Evolutionary conservation across 2,113 vertebrate genomes (phyloP), one percentile per base, ranked within the genome.

Genomic region (Daboia siamensis): DNA sequence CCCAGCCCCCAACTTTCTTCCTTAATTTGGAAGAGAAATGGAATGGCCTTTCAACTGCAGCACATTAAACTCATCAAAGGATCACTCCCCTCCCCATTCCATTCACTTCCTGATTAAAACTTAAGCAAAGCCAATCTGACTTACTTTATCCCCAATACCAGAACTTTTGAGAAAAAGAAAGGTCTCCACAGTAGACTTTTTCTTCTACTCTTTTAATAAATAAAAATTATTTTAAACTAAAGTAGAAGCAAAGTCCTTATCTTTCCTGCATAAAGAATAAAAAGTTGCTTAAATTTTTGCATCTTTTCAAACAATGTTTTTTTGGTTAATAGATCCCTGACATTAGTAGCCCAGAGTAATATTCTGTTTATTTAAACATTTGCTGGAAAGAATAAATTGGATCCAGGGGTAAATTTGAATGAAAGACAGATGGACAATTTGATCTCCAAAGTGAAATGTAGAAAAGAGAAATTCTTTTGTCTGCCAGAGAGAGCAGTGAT

Each of bases 361-460:
- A 59, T 95, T 91, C 90, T 94, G 94, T 90, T 92, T 92, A 74
- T 92, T 74, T 93, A 94, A 94, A 92, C 91, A 94, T 93, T 95
- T 89, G 89, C 9, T 90, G 93, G 84, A 74, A 3, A 64, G 29
- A 20, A 89, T 93, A 92, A 93, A 94, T 51, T 2, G 92, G 90
- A 94, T 90, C 94, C 94, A 93, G 94, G 92, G 90, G 86, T 26
- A 90, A 51, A 23, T 87, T 86, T 55, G 93, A 91, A 93, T 91
- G 4, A 93, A 44, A 91, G 15, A 1, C 94, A 95, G 93, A 86
- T 33, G 93, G 94, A 93, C 93, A 93, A 90, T 94, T 93, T 94
- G 94, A 94, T 95, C 94, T 33, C 93, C 33, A n/a, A 89, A 29
- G 29, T 61, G 92, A 94, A 96, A 95, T 94, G 95, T 44, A 85